Evolutionary conservation across 2,113 vertebrate species (phyloP), one percentile per base, ranked within the genome.

Genomic region (Lepisosteus oculatus): DNA sequence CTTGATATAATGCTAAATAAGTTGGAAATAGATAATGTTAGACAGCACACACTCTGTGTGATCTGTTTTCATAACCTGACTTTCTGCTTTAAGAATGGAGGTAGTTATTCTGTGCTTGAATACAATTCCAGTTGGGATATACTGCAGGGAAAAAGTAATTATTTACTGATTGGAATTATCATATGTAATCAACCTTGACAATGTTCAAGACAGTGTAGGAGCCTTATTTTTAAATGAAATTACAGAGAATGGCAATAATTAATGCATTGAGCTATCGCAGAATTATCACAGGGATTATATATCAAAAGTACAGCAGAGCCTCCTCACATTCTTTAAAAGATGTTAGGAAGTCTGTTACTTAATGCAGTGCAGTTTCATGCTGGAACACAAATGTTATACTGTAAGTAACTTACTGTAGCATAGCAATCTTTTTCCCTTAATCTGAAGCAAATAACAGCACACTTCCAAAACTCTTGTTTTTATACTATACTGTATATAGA

Each of bases 231-330:
- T 51, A 69, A 57, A 69, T 69, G 55, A 69, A 69, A 59, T 69
- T 15, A 67, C 15, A 59, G 41, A 69, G 55, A 69, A 65, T 67
- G 12, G 55, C 65, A 63, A 57, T 72, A 65, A 74, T 77, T 68
- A 69, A 43, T 57, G 57, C 61, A 44, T 64, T 41, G 63, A 65
- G 65, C 55, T 69, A n/a, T 74, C 51, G n/a, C 65, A 15, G 43
- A 47, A 45, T 68, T 64, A 45, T 73, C 59, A 54, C 45, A 29
- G 65, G 11, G 68, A 11, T 74, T 65, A 61, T 74, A 77, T 74
- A 77, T 71, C 65, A 72, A 29, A 65, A 5, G 47, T 65, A 44
- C 5, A 41, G 66, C n/a, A 47, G 42, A 14, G 1, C 43, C 61
- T 61, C 14, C 43, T 68, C 15, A 9, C 47, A 51, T 51, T 51